These are phyloP conservation scores for Melinaea menophilus DNA, from an alignment of 2,888 invertebrate species.

Conservation along the genomic window DNA sequence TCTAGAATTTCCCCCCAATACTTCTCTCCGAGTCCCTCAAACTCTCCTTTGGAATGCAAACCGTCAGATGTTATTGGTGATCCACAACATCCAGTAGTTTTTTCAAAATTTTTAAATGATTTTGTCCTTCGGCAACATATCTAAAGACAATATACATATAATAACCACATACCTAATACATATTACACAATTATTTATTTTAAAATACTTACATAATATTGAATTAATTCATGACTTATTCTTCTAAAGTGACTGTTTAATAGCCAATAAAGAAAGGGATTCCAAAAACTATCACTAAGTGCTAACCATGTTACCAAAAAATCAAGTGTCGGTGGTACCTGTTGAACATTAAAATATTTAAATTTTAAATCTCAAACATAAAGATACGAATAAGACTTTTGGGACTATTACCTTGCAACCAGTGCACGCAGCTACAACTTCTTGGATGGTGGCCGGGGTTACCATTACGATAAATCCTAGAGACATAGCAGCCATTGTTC, in stretches of 20 bases:
- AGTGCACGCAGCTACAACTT: slow-evolving; percentile 93
- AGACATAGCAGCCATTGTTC: slow-evolving; percentile 95
- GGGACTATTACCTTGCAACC: slow-evolving; percentile 82
- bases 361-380: no score
- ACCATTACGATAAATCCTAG: slow-evolving; percentile 94
- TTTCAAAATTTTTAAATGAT: slow-evolving; percentile 64
- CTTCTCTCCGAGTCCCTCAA: slow-evolving; percentile 83
- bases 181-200: not conserved
- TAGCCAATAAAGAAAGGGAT: slow-evolving; percentile 93
- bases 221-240: slow-evolving; percentile 85
- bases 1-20: slow-evolving; percentile 89
- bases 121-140: slow-evolving; percentile 67
- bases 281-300: slow-evolving; percentile 93
- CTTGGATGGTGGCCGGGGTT: slow-evolving; percentile 93
- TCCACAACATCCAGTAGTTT: slow-evolving; percentile 69
- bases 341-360: slow-evolving; percentile 20
- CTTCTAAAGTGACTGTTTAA: slow-evolving; percentile 91
- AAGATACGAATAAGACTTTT: slow-evolving; percentile 3
- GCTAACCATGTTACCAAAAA: slow-evolving; percentile 93
- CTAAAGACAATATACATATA: slow-evolving; percentile 38
- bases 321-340: slow-evolving; percentile 89
- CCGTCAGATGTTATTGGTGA: slow-evolving; percentile 72
- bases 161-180: no score
- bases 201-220: slow-evolving; percentile 82
- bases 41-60: slow-evolving; percentile 75